Conservation (phyloP, 1,140 invertebrate genomes). For the Centruroides vittatus region DNA sequence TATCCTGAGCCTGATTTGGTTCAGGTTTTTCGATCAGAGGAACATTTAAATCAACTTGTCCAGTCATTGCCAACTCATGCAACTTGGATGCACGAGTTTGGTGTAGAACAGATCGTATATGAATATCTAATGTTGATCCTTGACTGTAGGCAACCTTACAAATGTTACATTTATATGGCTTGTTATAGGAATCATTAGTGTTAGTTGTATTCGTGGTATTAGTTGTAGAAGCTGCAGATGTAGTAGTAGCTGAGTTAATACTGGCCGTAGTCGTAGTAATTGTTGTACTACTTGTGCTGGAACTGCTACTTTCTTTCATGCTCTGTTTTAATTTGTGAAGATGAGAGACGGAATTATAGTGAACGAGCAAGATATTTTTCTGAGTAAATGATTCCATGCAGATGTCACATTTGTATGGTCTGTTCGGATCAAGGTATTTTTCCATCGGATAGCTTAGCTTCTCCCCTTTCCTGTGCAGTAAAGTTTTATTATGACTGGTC, state of each 20-base stretch:
- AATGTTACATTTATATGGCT: constrained; percentile 88
- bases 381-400: constrained; percentile 94
- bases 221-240: constrained; percentile 25
- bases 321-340: constrained; percentile 81
- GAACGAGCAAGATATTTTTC: constrained; percentile 86
- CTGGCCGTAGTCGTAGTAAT: constrained; percentile 7
- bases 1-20: constrained; percentile 11
- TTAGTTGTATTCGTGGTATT: background rate
- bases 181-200: constrained; percentile 25
- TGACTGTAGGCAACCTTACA: constrained; percentile 88
- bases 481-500: constrained; percentile 81
- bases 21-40: constrained; percentile 81
- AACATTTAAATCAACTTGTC: constrained; percentile 70
- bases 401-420: constrained; percentile 92
- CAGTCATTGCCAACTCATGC: constrained; percentile 69
- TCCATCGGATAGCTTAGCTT: constrained; percentile 84
- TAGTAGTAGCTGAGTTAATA: constrained; percentile 18
- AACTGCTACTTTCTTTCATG: constrained; percentile 41
- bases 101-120: constrained; percentile 84
- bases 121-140: constrained; percentile 83
- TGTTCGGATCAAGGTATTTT: constrained; percentile 84
- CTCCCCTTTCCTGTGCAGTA: constrained; percentile 77
- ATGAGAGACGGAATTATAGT: constrained; percentile 93
- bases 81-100: constrained; percentile 79
- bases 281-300: background rate